phyloP scores from a whole-genome alignment of 30 jellyfish, hydroid and myxozoan species.

The Aurelia sp. region DNA sequence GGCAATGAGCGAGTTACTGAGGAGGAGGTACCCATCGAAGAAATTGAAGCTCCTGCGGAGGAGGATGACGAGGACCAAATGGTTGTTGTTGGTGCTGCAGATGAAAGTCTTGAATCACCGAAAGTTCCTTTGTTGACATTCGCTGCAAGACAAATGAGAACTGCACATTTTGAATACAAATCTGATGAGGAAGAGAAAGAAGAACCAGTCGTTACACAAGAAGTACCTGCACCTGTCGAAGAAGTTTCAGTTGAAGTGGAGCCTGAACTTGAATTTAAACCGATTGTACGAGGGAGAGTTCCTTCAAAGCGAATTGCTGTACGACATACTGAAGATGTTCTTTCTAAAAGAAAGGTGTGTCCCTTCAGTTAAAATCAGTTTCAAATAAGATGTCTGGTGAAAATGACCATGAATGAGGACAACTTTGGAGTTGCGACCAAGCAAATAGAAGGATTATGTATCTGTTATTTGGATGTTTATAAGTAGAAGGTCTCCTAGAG shows the following conservation, averaged over 20 bases:
- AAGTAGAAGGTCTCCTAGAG: too few species aligned
- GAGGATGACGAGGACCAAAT: slow-evolving; percentile 63
- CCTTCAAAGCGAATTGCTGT: slow-evolving; percentile 21
- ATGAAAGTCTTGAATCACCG: slow-evolving; percentile 44
- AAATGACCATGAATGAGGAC: too few species aligned
- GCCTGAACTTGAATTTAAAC: slow-evolving; percentile 9
- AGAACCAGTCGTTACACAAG: background rate
- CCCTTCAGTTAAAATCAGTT: background rate
- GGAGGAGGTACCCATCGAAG: slow-evolving; percentile 87
- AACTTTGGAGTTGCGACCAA: too few species aligned
- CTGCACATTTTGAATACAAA: slow-evolving; percentile 61
- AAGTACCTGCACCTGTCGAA: background rate
- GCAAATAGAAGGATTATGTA: too few species aligned
- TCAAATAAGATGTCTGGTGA: background rate
- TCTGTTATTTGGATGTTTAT: too few species aligned
- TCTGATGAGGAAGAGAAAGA: slow-evolving; percentile 26
- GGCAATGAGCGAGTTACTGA: slow-evolving; percentile 80
- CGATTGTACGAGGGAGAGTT: slow-evolving; percentile 16
- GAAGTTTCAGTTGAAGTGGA: background rate
- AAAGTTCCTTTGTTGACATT: slow-evolving; percentile 24
- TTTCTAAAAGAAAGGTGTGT: slow-evolving; percentile 27
- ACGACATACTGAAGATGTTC: slow-evolving; percentile 23
- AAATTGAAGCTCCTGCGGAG: slow-evolving; percentile 49
- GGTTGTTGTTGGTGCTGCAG: slow-evolving; percentile 64
- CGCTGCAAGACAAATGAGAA: slow-evolving; percentile 15